These are phyloP conservation scores for Formica exsecta DNA, from an alignment of 1,140 invertebrate genomes.

Conservation along the genomic window DNA sequence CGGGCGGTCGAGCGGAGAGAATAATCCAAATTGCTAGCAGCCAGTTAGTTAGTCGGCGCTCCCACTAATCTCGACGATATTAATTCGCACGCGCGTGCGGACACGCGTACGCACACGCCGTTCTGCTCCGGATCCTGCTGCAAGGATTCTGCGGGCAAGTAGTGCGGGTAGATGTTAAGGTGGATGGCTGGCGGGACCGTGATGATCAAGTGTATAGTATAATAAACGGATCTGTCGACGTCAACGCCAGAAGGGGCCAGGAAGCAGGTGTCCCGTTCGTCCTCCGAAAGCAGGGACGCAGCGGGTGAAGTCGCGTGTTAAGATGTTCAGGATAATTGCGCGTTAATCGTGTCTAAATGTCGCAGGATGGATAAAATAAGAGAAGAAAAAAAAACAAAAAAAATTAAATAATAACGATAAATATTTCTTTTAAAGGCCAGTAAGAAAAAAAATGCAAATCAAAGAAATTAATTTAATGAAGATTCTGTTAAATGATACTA, in stretches of 20 bases:
- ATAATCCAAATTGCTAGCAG: constrained; percentile 71
- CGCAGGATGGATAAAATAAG: not conserved
- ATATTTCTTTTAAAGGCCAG: not conserved
- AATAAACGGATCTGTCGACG: constrained; percentile 82
- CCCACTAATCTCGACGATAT: constrained; percentile 74
- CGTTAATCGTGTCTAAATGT: constrained; percentile 34
- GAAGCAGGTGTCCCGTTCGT: constrained; percentile 80
- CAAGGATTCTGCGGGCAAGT: constrained; percentile 59
- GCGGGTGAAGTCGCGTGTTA: constrained; percentile 14
- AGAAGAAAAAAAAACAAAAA: not conserved
- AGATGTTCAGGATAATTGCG: constrained; percentile 33
- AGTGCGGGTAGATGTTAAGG: constrained; percentile 70
- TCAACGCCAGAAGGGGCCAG: constrained; percentile 80
- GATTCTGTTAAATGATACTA: not conserved
- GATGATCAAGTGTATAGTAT: constrained; percentile 77
- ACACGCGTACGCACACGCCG: not conserved
- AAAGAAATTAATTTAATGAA: not conserved
- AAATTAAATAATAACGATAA: not conserved
- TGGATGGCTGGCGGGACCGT: constrained; percentile 61
- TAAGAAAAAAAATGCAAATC: not conserved
- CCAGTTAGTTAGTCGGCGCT: constrained; percentile 76
- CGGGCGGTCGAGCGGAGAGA: constrained; percentile 24
- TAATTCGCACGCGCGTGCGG: constrained; percentile 66
- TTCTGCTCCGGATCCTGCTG: constrained; percentile 16
- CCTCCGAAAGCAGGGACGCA: constrained; percentile 21